Evolutionary conservation across 2,113 vertebrate species (phyloP).

Genomic region (Salvelinus alpinus): DNA sequence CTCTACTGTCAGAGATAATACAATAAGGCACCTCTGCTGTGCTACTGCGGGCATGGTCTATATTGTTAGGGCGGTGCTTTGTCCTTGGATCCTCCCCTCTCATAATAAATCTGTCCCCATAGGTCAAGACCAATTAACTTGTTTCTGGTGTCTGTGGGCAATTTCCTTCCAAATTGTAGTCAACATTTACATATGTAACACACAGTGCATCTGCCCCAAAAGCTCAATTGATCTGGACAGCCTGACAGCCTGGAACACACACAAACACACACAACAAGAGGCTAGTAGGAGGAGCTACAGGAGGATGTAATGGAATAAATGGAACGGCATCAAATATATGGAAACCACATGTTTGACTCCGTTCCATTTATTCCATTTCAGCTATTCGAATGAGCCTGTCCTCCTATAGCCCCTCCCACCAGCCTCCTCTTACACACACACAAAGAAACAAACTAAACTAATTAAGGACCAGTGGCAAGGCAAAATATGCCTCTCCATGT

Average conservation of each 20-base stretch:
- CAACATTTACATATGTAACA: neutral
- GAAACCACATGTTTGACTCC: too few species aligned
- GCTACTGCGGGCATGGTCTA: neutral
- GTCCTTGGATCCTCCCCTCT: conserved; percentile 6
- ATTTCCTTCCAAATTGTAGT: neutral
- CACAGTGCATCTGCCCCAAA: conserved; percentile 2
- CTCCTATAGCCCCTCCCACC: too few species aligned
- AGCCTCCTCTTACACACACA: neutral
- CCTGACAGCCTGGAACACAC: conserved; percentile 16
- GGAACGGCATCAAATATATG: too few species aligned
- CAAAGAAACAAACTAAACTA: conserved; percentile 15
- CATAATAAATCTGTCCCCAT: neutral
- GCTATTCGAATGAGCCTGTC: too few species aligned
- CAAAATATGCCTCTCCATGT: conserved; percentile 7
- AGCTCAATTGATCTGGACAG: neutral
- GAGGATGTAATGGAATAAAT: too few species aligned
- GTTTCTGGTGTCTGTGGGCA: neutral
- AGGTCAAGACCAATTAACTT: neutral
- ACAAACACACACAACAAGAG: neutral
- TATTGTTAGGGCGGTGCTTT: neutral
- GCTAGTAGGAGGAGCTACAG: too few species aligned
- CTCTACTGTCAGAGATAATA: neutral
- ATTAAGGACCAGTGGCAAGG: neutral
- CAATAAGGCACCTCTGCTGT: neutral
- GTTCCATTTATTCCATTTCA: too few species aligned